Conservation (phyloP, 2,888 invertebrate species). For the Ichneumoninae sp. region DNA sequence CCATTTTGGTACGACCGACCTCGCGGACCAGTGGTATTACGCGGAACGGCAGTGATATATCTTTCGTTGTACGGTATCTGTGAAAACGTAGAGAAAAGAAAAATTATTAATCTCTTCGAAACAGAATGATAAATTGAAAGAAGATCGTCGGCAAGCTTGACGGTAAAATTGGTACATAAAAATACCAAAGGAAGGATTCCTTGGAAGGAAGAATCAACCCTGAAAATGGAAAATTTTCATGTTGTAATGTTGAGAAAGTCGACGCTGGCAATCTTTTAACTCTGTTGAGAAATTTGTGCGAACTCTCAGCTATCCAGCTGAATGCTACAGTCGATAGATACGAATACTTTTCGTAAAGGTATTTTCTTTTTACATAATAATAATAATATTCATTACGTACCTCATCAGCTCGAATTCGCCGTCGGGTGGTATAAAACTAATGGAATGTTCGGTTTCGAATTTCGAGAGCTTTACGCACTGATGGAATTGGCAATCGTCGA, state of each 20-base stretch:
- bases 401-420: slow-evolving; percentile 99
- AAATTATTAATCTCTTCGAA: slow-evolving; percentile 13
- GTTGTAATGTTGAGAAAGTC: not conserved
- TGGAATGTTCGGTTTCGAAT: slow-evolving; percentile 99
- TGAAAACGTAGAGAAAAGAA: slow-evolving; percentile 35
- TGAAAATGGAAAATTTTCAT: not conserved
- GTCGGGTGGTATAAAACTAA: slow-evolving; percentile 99
- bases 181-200: not conserved
- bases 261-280: not conserved
- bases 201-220: not conserved
- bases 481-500: slow-evolving; percentile 99
- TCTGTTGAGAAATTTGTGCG: not conserved
- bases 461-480: slow-evolving; percentile 99
- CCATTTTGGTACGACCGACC: slow-evolving; percentile 99
- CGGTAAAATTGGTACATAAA: not conserved
- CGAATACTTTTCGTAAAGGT: not conserved
- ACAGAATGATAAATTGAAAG: not conserved
- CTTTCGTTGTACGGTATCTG: slow-evolving; percentile 99
- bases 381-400: slow-evolving; percentile 83
- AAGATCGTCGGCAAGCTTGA: not conserved
- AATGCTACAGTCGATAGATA: not conserved
- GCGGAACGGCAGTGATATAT: slow-evolving; percentile 99
- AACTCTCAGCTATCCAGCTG: not conserved
- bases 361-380: slow-evolving; percentile 13
- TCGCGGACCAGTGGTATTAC: slow-evolving; percentile 99